Conservation (phyloP, 2,888 invertebrate species). For the Deilephila porcellus region DNA sequence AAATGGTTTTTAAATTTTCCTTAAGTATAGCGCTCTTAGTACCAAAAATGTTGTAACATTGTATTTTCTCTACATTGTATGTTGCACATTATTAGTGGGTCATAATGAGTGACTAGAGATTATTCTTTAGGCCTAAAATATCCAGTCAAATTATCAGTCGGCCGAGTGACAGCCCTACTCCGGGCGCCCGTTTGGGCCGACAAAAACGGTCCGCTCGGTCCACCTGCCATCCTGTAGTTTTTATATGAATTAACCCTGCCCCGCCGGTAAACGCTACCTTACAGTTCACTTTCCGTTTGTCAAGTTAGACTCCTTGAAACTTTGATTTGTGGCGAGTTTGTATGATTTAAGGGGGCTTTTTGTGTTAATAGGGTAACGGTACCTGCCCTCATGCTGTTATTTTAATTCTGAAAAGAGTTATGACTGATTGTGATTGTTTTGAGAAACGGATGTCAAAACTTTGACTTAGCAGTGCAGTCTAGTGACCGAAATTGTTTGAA, state of each 20-base stretch:
- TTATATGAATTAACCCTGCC: slow-evolving; percentile 42
- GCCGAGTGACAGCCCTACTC: background rate
- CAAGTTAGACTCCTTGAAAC: slow-evolving; percentile 2
- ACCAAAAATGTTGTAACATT: no score
- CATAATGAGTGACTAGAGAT: no score
- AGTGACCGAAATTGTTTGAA: no score
- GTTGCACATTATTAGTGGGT: no score
- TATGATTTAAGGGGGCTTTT: background rate
- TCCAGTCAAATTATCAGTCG: background rate
- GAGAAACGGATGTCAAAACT: no score
- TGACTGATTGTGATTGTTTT: no score
- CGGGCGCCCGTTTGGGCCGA: slow-evolving; percentile 29
- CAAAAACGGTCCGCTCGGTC: slow-evolving; percentile 34
- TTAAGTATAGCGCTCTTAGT: no score
- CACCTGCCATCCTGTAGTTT: slow-evolving; percentile 43
- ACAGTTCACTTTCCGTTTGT: slow-evolving; percentile 23
- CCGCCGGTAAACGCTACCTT: slow-evolving; percentile 22
- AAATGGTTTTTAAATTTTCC: no score
- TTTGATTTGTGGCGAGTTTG: slow-evolving; percentile 5
- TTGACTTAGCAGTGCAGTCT: no score
- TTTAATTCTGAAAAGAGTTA: no score
- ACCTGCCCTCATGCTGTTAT: background rate
- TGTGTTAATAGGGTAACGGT: background rate
- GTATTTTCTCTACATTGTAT: no score
- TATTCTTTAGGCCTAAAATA: no score